Percentiles rank a stretch among this genome's conserved stretches.
These are phyloP conservation scores for Syritta pipiens DNA, from an alignment of 2,888 invertebrate genomes.

Conservation along the genomic window DNA sequence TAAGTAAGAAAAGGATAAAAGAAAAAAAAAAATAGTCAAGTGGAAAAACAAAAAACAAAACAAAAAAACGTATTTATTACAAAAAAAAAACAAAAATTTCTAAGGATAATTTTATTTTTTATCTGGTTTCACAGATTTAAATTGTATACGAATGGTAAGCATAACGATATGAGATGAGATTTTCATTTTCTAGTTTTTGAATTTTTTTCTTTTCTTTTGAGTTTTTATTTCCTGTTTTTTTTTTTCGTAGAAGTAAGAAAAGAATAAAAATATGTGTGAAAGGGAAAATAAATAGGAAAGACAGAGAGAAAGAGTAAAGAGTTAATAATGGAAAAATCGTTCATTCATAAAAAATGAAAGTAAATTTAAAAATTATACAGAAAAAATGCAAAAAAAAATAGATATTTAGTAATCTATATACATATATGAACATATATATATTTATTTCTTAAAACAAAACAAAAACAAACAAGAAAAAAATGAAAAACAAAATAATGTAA, in stretches of 20 bases:
- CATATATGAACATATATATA: conserved; percentile 61
- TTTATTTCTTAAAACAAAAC: conserved; percentile 55
- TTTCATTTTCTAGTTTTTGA: conserved; percentile 39
- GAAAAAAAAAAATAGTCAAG: neutral
- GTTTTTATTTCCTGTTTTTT: no score
- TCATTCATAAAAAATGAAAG: conserved; percentile 50
- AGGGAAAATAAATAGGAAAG: conserved; percentile 10
- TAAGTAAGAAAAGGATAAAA: no score
- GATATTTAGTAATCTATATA: conserved; percentile 66
- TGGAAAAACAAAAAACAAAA: conserved; percentile 4
- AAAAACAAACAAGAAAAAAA: conserved; percentile 22
- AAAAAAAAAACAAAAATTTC: conserved; percentile 19
- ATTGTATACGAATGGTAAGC: conserved; percentile 67
- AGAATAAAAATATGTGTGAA: conserved; percentile 39
- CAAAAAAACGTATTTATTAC: neutral
- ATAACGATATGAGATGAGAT: conserved; percentile 54
- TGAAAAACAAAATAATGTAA: conserved; percentile 60
- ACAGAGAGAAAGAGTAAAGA: neutral
- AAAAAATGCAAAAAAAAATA: conserved; percentile 49
- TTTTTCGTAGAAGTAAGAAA: neutral
- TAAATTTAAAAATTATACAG: conserved; percentile 62
- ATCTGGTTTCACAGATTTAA: conserved; percentile 69
- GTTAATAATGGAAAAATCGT: conserved; percentile 11
- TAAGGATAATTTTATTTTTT: conserved; percentile 67
- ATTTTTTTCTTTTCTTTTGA: neutral